Base-by-base conservation (phyloP, 1,140 invertebrate species). In the Dryas iulia region DNA sequence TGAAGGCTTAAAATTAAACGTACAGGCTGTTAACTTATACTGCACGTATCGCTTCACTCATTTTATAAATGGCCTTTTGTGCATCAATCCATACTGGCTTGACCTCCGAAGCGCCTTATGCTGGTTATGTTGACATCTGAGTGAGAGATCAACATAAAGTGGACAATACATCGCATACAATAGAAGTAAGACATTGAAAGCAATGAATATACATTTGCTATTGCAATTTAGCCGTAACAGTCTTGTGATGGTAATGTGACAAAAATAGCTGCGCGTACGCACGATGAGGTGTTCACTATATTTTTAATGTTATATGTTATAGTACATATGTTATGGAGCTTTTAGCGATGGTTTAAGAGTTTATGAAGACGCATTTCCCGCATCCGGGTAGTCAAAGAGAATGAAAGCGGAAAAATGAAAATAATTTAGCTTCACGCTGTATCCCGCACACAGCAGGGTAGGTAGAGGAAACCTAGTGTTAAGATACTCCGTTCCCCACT, bases 221-320 rank as follows among this genome's bases (percentile, higher is more conserved):
- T 61, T 82, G 82, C 85, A 86, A 86, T 88, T 86, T 84, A 81
- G 78, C 72, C 74, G 78, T 74, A 78, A 80, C 78, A 79, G 77
- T 78, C 79, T 81, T 79, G 81, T 86, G 80, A 86, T 88, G 83
- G 83, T 81, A 83, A 79, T 83, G 83, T 83, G 81, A 82, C 83
- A 79, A 82, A 88, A 84, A 86, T 86, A 83, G 81, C 77, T 47
- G 39, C 39, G 39, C 39, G 39, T 47, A 47, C 39, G 39, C 39
- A 47, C 23, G 24, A 14, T 35, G 21, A 59, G 26, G 56, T 47
- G 39, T 28, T 21, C 14, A 1, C 14, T 11, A 18, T 47, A 47
- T 47, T 47, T 47, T 47, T 39, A n/a, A n/a, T 1, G 12, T 39
- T 47, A 47, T 18, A 21, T 21, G 14, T 47, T 2, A 8, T n/a